These are phyloP conservation scores for Sesia apiformis DNA, from an alignment of 2,888 invertebrate species.

Conservation along the genomic window DNA sequence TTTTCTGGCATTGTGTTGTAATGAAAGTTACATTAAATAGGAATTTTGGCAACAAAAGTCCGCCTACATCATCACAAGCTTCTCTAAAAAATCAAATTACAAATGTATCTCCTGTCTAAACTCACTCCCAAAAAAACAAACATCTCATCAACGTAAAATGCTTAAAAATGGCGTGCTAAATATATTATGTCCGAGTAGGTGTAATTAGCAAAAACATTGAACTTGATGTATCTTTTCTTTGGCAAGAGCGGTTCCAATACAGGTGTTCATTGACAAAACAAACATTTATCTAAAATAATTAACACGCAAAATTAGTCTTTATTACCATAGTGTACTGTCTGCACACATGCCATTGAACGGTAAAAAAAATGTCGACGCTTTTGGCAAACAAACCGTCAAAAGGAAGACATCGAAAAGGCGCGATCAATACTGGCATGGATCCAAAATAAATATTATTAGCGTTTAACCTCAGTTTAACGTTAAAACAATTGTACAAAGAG, in stretches of 20 bases:
- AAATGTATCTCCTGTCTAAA: no score
- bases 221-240: conserved; percentile 28
- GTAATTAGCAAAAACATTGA: conserved; percentile 58
- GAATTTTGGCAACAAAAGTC: no score
- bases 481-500: no score
- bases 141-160: no score
- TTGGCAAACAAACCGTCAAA: conserved; percentile 18
- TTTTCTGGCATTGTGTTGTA: no score
- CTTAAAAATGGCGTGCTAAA: not conserved
- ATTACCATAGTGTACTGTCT: not conserved
- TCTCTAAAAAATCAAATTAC: no score
- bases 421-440: conserved; percentile 29
- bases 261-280: not conserved
- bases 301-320: not conserved
- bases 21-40: no score
- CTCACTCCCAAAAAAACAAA: no score
- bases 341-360: not conserved
- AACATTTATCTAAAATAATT: not conserved
- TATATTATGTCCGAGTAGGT: conserved; percentile 1
- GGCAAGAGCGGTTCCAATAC: not conserved
- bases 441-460: conserved; percentile 26
- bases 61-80: no score
- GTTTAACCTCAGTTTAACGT: conserved; percentile 5
- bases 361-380: conserved; percentile 9
- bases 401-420: conserved; percentile 16